Conservation (phyloP, 2,888 invertebrate genomes). For the Noctua janthina region DNA sequence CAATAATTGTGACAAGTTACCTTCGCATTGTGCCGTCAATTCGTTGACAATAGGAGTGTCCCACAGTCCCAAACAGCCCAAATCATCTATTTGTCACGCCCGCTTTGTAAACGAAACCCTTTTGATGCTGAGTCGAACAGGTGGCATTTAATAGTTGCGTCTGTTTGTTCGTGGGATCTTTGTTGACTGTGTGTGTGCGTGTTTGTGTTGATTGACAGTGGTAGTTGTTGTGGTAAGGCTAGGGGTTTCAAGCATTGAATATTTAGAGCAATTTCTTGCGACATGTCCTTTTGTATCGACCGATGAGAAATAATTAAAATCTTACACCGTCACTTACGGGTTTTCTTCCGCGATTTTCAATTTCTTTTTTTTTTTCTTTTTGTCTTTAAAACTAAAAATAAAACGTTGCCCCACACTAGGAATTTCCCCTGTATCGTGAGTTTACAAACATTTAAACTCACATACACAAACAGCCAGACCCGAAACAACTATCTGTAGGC, state of each 20-base stretch:
- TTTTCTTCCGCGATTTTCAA: too few species aligned
- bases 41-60: constrained; percentile 69
- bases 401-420: too few species aligned
- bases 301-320: not conserved
- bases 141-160: constrained; percentile 52
- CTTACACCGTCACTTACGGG: too few species aligned
- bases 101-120: constrained; percentile 65
- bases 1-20: constrained; percentile 65
- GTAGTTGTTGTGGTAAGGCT: not conserved
- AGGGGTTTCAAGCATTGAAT: not conserved
- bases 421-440: too few species aligned
- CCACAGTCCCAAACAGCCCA: constrained; percentile 66
- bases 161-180: constrained; percentile 47
- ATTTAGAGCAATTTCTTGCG: not conserved
- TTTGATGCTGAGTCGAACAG: constrained; percentile 63
- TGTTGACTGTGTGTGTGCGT: constrained; percentile 23
- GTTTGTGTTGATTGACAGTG: constrained; percentile 40
- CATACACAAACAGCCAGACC: too few species aligned
- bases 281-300: not conserved
- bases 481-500: too few species aligned
- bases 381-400: too few species aligned
- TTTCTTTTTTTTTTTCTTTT: too few species aligned
- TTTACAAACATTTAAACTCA: too few species aligned
- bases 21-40: constrained; percentile 62
- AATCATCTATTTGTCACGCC: constrained; percentile 81